These are phyloP conservation scores for Campylorhamphus procurvoides DNA, from an alignment of 2,113 vertebrate species.

Conservation along the genomic window DNA sequence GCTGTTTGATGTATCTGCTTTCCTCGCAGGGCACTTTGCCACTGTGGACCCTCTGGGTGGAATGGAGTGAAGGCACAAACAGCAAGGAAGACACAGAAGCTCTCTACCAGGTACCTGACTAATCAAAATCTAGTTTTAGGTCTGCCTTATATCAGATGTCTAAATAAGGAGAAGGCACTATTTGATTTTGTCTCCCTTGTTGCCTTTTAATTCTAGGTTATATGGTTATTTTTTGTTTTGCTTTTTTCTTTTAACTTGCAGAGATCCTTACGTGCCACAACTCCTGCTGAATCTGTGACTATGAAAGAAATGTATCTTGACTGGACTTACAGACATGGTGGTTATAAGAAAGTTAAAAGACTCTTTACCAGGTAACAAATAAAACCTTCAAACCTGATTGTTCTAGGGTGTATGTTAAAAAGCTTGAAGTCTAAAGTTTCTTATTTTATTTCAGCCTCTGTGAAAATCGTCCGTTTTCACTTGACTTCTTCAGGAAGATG, in stretches of 20 bases:
- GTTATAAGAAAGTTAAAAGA: conserved; percentile 87
- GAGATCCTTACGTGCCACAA: conserved; percentile 81
- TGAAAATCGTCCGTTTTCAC: conserved; percentile 87
- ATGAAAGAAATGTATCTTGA: conserved; percentile 90
- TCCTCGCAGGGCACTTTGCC: conserved; percentile 82
- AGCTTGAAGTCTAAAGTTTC: background rate
- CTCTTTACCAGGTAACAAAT: conserved; percentile 86
- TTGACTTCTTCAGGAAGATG: conserved; percentile 90
- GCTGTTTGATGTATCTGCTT: background rate
- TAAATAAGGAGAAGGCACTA: background rate
- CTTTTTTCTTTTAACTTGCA: conserved; percentile 48
- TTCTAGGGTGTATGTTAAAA: background rate
- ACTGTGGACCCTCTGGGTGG: conserved; percentile 85
- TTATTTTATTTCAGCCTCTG: conserved; percentile 79
- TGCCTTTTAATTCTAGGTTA: background rate
- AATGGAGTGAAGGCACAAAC: conserved; percentile 83
- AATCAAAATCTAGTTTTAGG: background rate
- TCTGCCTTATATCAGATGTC: background rate
- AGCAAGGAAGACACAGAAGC: conserved; percentile 81
- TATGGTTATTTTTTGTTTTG: background rate
- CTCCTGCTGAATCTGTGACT: conserved; percentile 74
- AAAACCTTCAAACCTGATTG: background rate
- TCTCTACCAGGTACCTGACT: conserved; percentile 84
- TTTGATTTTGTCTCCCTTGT: background rate
- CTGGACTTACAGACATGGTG: conserved; percentile 86